phyloP scores from a whole-genome alignment of 2,888 invertebrate genomes.

The Trichogramma evanescens region DNA sequence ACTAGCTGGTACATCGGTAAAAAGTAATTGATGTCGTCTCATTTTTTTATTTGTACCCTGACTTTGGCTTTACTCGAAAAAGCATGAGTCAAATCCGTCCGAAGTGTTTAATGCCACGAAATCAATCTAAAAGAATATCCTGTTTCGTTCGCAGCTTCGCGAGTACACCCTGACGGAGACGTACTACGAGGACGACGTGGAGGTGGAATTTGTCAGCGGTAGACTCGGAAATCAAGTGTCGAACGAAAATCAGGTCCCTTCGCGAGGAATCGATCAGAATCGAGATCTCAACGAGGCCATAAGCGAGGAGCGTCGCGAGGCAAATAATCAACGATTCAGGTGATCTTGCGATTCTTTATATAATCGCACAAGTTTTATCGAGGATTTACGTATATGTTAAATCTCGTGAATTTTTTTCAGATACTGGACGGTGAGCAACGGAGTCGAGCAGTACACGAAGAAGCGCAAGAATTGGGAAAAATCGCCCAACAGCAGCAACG shows the following conservation, averaged over 20 bases:
- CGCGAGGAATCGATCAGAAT: constrained; percentile 61
- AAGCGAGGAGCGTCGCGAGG: constrained; percentile 70
- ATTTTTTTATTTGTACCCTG: no score
- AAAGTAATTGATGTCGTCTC: no score
- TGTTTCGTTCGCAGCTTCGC: constrained; percentile 56
- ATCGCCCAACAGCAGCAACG: constrained; percentile 20
- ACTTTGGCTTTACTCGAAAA: no score
- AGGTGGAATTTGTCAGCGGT: constrained; percentile 44
- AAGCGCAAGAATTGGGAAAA: not conserved
- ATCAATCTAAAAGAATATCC: not conserved
- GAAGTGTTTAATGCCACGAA: not conserved
- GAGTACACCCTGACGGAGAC: constrained; percentile 84
- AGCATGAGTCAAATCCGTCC: not conserved
- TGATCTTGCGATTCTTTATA: constrained; percentile 26
- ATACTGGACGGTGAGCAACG: constrained; percentile 14
- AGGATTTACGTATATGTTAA: not conserved
- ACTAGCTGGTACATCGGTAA: no score
- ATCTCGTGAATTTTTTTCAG: constrained; percentile 1
- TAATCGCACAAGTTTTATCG: not conserved
- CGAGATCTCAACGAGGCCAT: constrained; percentile 72
- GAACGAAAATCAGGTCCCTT: constrained; percentile 22
- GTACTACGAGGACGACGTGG: constrained; percentile 72
- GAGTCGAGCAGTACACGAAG: constrained; percentile 3
- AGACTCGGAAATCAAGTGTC: constrained; percentile 33
- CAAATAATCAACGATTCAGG: constrained; percentile 46